Evolutionary conservation across 1,140 invertebrate genomes (phyloP).

Genomic region (Euschistus heros): DNA sequence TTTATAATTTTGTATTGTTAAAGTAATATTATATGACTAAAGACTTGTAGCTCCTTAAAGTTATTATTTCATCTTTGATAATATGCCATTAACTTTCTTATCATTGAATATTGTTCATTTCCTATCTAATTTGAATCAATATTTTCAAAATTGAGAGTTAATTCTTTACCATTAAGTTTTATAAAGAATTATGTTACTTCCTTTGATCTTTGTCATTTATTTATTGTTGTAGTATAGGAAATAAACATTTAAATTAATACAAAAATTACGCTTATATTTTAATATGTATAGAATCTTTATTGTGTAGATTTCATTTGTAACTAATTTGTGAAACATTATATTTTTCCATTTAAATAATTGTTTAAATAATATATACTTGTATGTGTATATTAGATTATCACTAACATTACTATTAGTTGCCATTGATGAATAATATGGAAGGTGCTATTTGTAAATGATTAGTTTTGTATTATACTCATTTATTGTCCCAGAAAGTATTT

Average conservation of each 20-base stretch:
- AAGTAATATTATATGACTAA: no score
- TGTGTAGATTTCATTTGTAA: slow-evolving; percentile 1
- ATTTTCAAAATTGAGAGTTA: no score
- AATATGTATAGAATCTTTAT: slow-evolving; percentile 1
- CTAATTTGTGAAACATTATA: slow-evolving; percentile 11
- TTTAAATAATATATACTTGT: neutral
- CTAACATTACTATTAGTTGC: slow-evolving; percentile 5
- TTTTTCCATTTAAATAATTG: slow-evolving; percentile 11
- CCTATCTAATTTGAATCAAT: no score
- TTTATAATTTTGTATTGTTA: no score
- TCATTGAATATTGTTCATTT: no score
- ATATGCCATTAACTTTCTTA: no score
- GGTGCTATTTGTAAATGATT: slow-evolving; percentile 16
- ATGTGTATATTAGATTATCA: neutral
- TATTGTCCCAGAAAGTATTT: slow-evolving; percentile 1
- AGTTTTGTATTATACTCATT: slow-evolving; percentile 7
- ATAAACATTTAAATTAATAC: neutral
- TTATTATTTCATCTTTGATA: no score
- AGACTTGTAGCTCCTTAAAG: no score
- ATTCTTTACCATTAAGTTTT: no score
- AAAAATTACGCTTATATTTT: slow-evolving; percentile 14
- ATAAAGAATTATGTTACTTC: neutral
- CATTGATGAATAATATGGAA: slow-evolving; percentile 4
- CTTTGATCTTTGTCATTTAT: neutral
- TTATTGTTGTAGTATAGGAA: neutral